Conservation (phyloP, 92 coral and sea anemone genomes). For the Muricea muricata region DNA sequence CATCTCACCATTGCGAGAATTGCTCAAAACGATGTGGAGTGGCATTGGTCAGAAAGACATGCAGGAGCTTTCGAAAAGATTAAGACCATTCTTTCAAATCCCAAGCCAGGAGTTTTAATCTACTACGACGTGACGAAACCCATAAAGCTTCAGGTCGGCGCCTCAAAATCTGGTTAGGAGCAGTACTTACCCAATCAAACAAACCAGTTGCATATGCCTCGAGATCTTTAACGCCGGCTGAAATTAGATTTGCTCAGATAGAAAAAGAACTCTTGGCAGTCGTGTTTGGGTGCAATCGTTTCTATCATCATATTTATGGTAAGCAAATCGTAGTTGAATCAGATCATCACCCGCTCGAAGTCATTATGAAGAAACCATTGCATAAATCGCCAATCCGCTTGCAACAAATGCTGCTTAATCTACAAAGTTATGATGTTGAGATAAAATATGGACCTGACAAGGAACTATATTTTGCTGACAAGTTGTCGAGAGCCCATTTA, state of each 20-base stretch:
- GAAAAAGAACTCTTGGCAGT: too few relatives aligned
- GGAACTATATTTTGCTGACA: conserved; percentile 7
- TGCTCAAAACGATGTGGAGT: neutral
- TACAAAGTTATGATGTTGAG: neutral
- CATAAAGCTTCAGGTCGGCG: too few relatives aligned
- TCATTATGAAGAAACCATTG: neutral
- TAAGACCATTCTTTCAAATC: too few relatives aligned
- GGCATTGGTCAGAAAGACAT: neutral
- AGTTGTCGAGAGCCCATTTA: neutral
- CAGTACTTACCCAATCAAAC: too few relatives aligned
- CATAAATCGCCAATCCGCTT: neutral
- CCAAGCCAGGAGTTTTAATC: too few relatives aligned
- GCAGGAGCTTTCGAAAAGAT: too few relatives aligned
- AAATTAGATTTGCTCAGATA: neutral
- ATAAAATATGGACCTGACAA: neutral
- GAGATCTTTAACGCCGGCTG: neutral
- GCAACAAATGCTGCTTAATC: neutral
- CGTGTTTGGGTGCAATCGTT: too few relatives aligned
- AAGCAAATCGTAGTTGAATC: neutral
- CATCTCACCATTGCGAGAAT: neutral
- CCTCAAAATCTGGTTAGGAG: too few relatives aligned
- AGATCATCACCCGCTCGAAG: neutral
- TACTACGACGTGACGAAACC: too few relatives aligned
- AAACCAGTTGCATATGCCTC: neutral
- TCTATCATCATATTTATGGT: neutral